phyloP scores from a whole-genome alignment of 2,888 invertebrate species.

The Magallana nippona region DNA sequence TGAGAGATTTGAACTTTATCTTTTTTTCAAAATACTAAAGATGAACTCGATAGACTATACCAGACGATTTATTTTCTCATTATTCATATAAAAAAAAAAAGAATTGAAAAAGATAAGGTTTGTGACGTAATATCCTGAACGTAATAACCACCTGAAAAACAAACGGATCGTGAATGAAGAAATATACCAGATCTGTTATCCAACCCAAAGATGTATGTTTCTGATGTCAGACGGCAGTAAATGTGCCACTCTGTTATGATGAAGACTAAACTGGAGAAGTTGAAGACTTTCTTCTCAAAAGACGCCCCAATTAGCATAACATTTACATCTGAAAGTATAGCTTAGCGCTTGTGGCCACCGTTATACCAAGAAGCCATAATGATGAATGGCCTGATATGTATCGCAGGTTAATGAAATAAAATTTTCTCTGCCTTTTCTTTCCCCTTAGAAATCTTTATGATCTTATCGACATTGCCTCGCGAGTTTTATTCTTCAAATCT shows the following conservation, averaged over 20 bases:
- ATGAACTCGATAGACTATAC: background rate
- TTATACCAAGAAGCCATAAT: background rate
- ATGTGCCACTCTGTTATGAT: background rate
- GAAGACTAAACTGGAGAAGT: background rate
- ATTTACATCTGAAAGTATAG: conserved; percentile 4
- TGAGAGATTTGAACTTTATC: conserved; percentile 12
- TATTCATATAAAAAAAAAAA: background rate
- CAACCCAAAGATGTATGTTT: background rate
- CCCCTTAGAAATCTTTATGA: conserved; percentile 12
- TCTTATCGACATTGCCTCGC: conserved; percentile 9
- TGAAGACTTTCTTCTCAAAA: background rate
- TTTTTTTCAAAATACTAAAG: background rate
- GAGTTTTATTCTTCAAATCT: conserved; percentile 5
- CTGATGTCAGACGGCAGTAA: background rate
- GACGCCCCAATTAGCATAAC: background rate
- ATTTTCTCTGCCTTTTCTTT: background rate
- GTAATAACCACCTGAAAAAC: background rate
- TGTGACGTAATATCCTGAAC: background rate
- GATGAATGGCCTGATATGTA: background rate
- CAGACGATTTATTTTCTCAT: background rate
- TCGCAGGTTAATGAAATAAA: conserved; percentile 14
- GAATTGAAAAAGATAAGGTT: background rate
- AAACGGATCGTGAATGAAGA: background rate
- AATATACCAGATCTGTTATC: background rate
- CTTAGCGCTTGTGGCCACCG: background rate